Evolutionary conservation across 1,140 invertebrate species (phyloP), one percentile per base, ranked within the genome.

Genomic region (Sarcophaga peregrina): DNA sequence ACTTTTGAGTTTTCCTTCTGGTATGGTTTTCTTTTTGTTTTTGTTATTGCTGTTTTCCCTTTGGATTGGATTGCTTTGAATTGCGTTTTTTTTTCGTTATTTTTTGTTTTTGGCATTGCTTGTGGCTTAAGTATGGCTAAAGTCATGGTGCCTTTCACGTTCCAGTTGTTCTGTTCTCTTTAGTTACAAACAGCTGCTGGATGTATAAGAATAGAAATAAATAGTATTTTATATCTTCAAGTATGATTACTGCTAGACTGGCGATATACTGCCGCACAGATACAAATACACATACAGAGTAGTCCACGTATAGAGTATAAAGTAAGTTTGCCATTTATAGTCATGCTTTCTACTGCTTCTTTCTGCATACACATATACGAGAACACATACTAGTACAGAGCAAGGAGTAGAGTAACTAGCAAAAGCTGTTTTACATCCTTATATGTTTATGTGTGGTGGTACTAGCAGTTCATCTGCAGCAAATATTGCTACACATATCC

Each of bases 141-240:
- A 76, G 45, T 76, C 47, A 76, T 76, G 47, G 74, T 17, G 45
- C 46, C 46, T 76, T 8, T 46, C 48, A 48, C 47, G 74, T 76
- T 17, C 46, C n/a, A 48, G 74, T 76, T 46, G 9, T 76, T 47
- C n/a, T 46, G 9, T 76, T 47, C n/a, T 76, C 15, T 76, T 76
- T 76, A 76, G 45, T 76, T 48, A 45, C 47, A 46, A 76, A 48
- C 74, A 76, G 74, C 74, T 76, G 74, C 74, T 76, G 74, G 47
- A 13, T 76, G 47, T 76, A 37, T 37, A 76, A 76, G 74, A 76
- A 47, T 48, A 48, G 74, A 76, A 76, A 76, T 76, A 76, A 76
- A 76, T 76, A 76, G 45, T 17, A 76, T 76, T 76, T 76, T 76
- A 46, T 76, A 47, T 48, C n/a, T 76, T 76, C 15, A 4, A 76